These are phyloP conservation scores for Spatulosminthurus flaviceps DNA, from an alignment of 2,888 invertebrate species.

Conservation along the genomic window DNA sequence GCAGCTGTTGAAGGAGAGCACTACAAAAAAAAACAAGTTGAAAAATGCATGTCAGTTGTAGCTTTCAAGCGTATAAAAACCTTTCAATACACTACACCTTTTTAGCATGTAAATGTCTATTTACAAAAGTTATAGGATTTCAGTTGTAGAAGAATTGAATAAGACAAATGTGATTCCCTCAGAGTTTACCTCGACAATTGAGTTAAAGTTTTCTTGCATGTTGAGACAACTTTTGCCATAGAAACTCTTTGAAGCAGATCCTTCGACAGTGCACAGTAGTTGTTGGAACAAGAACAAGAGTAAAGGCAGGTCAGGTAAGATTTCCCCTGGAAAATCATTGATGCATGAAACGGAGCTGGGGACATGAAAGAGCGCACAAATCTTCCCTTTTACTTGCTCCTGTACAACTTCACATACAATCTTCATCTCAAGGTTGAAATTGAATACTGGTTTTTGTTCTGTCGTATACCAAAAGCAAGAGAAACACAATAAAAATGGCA, in stretches of 20 bases:
- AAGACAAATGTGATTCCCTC: slow-evolving; percentile 2
- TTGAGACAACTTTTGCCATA: too few relatives aligned
- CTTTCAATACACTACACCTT: too few relatives aligned
- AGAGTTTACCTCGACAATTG: neutral
- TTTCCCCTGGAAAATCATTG: slow-evolving; percentile 21
- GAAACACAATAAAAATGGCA: slow-evolving; percentile 37
- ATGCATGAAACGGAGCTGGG: slow-evolving; percentile 35
- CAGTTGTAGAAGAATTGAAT: neutral
- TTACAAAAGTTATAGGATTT: neutral
- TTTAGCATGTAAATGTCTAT: too few relatives aligned
- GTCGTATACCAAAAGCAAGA: slow-evolving; percentile 18
- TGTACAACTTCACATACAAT: neutral
- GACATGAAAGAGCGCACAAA: slow-evolving; percentile 30
- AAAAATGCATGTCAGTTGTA: too few relatives aligned
- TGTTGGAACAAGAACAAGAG: neutral
- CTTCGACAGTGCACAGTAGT: too few relatives aligned
- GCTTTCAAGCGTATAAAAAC: too few relatives aligned
- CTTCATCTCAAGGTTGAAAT: slow-evolving; percentile 14
- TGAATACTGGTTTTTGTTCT: slow-evolving; percentile 30
- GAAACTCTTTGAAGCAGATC: slow-evolving; percentile 8
- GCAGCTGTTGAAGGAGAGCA: too few relatives aligned
- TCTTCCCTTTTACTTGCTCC: slow-evolving; percentile 26
- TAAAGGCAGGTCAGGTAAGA: slow-evolving; percentile 31
- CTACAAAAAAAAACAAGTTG: too few relatives aligned
- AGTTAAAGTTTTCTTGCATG: neutral